phyloP scores from a whole-genome alignment of 2,113 vertebrate genomes.

The Dipodomys stephensi region DNA sequence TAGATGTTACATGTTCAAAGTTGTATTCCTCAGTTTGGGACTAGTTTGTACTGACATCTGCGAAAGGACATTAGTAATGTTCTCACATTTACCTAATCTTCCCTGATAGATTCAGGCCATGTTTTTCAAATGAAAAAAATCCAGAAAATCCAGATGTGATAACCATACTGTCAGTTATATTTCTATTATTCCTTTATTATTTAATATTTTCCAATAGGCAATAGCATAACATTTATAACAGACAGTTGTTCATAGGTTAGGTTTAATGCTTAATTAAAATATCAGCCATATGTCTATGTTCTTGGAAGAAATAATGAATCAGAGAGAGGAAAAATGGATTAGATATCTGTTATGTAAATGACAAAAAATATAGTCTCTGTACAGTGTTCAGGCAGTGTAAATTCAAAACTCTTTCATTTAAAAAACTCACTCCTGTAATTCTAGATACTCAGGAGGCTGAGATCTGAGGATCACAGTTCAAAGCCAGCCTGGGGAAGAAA shows the following conservation, averaged over 20 bases:
- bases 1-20: conserved; percentile 74
- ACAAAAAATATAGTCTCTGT: conserved; percentile 90
- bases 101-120: conserved; percentile 96
- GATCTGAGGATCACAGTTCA: too few relatives aligned
- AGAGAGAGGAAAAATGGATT: conserved; percentile 91
- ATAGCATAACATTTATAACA: conserved; percentile 92
- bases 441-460: too few relatives aligned
- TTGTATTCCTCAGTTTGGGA: conserved; percentile 86
- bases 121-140: conserved; percentile 91
- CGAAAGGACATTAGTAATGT: conserved; percentile 94
- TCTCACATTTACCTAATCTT: conserved; percentile 95
- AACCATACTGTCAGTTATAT: conserved; percentile 94
- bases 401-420: conserved; percentile 83
- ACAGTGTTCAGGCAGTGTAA: conserved; percentile 88
- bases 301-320: conserved; percentile 90
- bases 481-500: too few relatives aligned
- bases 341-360: conserved; percentile 92
- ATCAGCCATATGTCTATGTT: conserved; percentile 87
- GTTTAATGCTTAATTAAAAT: conserved; percentile 89
- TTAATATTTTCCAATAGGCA: conserved; percentile 95
- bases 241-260: conserved; percentile 84
- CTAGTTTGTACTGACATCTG: conserved; percentile 89
- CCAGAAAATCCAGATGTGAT: conserved; percentile 91
- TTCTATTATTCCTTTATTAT: conserved; percentile 87
- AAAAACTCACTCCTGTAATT: background rate